phyloP scores from a whole-genome alignment of 2,113 vertebrate species.

The Isurus oxyrinchus region DNA sequence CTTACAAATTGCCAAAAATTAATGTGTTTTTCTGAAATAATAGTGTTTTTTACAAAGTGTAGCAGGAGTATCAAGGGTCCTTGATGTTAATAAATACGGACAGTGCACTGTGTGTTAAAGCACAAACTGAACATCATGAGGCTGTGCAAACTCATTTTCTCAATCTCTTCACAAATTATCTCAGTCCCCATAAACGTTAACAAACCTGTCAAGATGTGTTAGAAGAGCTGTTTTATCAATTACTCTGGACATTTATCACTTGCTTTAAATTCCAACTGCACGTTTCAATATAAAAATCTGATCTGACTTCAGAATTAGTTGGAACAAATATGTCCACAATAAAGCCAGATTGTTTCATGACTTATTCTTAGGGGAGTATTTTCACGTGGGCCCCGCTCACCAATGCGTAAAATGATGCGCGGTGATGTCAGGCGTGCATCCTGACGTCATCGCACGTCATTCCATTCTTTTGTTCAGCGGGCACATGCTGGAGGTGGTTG shows the following conservation, averaged over 20 bases:
- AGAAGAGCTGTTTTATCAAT: background rate
- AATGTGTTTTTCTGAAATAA: background rate
- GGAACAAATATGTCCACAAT: background rate
- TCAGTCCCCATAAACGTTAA: background rate
- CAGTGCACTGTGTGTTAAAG: background rate
- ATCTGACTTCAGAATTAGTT: background rate
- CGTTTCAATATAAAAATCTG: background rate
- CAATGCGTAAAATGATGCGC: too few species aligned
- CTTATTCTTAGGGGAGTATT: background rate
- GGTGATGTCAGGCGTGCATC: too few species aligned
- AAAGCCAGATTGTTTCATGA: background rate
- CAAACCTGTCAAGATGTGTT: background rate
- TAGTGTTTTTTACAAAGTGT: background rate
- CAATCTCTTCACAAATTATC: background rate
- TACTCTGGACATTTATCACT: background rate
- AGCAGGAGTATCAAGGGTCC: background rate
- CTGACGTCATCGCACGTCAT: too few species aligned
- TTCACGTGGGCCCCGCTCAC: too few species aligned
- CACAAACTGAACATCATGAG: background rate
- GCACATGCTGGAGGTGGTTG: too few species aligned
- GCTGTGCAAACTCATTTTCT: background rate
- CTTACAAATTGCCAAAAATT: background rate
- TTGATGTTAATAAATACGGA: background rate
- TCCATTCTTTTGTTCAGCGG: too few species aligned
- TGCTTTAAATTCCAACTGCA: background rate